Evolutionary conservation across 2,888 invertebrate genomes (phyloP).

Genomic region (Limenitis camilla): DNA sequence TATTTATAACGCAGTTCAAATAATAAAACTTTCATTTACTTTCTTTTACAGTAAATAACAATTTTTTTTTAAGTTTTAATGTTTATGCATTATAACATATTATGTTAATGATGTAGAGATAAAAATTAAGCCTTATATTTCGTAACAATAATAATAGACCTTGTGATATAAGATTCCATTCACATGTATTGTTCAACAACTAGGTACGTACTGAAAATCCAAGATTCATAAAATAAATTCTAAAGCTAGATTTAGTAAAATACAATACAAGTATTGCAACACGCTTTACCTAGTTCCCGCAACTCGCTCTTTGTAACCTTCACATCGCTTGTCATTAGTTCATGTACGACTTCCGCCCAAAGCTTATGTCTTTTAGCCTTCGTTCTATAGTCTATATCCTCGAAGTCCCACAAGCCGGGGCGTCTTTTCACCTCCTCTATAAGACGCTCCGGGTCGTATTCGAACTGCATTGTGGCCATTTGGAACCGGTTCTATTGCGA

Average conservation of each 20-base stretch:
- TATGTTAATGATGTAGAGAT: too few relatives aligned
- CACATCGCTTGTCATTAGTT: conserved; percentile 48
- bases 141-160: too few relatives aligned
- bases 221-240: neutral
- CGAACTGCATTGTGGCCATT: conserved; percentile 49
- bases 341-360: conserved; percentile 58
- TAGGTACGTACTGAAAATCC: neutral
- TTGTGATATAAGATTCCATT: neutral
- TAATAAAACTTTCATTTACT: too few relatives aligned
- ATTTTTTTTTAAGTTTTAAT: too few relatives aligned
- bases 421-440: conserved; percentile 60
- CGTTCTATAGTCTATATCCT: conserved; percentile 48
- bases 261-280: conserved; percentile 3
- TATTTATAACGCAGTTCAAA: too few relatives aligned
- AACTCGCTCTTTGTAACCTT: conserved; percentile 58
- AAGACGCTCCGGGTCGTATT: conserved; percentile 62
- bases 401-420: conserved; percentile 62
- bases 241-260: conserved; percentile 1
- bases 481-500: neutral
- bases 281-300: conserved; percentile 54
- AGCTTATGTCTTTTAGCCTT: conserved; percentile 45
- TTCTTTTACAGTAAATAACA: too few relatives aligned
- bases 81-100: too few relatives aligned
- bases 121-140: too few relatives aligned
- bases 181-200: neutral